These are phyloP conservation scores for Cyclura pinguis DNA, from an alignment of 2,797 vertebrate species.

Conservation along the genomic window DNA sequence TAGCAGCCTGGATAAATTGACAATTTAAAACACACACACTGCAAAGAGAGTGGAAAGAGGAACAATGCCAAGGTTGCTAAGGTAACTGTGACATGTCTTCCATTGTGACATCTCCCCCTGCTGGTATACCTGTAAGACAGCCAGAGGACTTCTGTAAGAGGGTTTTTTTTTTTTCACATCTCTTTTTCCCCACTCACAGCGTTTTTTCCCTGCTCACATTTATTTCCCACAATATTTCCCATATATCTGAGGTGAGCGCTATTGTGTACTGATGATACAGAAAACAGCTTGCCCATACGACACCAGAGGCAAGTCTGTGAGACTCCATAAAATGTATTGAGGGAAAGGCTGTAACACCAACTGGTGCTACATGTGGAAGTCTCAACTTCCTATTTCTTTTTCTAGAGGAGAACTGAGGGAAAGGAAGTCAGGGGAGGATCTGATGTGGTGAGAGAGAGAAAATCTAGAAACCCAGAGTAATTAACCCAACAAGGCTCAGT, in stretches of 20 bases:
- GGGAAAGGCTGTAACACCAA: not conserved
- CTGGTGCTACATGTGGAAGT: not conserved
- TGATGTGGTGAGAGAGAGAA: too few species aligned
- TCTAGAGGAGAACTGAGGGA: not conserved
- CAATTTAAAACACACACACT: not conserved
- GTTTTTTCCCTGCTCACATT: too few species aligned
- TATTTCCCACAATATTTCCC: not conserved
- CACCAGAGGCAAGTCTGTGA: not conserved
- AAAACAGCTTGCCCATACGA: not conserved
- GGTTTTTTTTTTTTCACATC: too few species aligned
- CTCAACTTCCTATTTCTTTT: not conserved
- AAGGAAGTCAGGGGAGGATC: too few species aligned
- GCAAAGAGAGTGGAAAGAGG: not conserved
- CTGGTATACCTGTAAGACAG: not conserved
- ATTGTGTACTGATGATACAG: not conserved
- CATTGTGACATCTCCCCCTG: slow-evolving; percentile 14
- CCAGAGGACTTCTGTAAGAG: not conserved
- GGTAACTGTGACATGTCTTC: slow-evolving; percentile 2
- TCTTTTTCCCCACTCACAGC: too few species aligned
- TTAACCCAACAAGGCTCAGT: not conserved
- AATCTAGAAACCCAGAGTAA: not conserved
- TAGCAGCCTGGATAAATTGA: not conserved
- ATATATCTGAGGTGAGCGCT: not conserved
- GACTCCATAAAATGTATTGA: not conserved
- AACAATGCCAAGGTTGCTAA: slow-evolving; percentile 21